Percentiles rank a stretch among this genome's conserved stretches.
Conservation (phyloP, 2,113 vertebrate genomes). For the Psilopsiagon aymara region DNA sequence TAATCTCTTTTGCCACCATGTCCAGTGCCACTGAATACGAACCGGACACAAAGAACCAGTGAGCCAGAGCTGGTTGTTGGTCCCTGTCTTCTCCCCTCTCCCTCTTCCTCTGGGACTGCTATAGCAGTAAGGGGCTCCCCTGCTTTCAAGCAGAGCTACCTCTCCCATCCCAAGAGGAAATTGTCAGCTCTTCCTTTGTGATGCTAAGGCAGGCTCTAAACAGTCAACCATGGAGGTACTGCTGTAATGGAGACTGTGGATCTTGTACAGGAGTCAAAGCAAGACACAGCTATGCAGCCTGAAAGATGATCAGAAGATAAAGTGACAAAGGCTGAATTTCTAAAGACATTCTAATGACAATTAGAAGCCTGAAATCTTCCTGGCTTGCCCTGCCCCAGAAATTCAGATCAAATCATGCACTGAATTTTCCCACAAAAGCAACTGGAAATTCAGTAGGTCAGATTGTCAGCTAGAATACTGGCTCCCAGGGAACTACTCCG, state of each 20-base stretch:
- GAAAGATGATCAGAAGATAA: slow-evolving; percentile 28
- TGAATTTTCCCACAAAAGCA: slow-evolving; percentile 47
- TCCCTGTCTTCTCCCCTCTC: not conserved
- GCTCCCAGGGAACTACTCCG: not conserved
- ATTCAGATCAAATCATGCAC: slow-evolving; percentile 41
- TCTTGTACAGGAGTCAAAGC: not conserved
- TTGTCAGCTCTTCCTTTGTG: not conserved
- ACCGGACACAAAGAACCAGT: not conserved
- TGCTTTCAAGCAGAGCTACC: not conserved
- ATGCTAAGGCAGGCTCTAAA: not conserved
- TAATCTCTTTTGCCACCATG: not conserved
- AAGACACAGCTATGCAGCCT: not conserved
- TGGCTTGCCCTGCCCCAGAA: slow-evolving; percentile 49
- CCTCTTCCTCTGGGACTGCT: not conserved
- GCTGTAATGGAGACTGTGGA: not conserved
- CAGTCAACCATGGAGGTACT: not conserved
- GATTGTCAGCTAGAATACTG: slow-evolving; percentile 9
- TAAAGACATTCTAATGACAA: slow-evolving; percentile 23
- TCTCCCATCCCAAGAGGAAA: not conserved
- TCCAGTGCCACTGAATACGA: not conserved
- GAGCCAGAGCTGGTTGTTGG: not conserved
- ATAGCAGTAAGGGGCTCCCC: not conserved
- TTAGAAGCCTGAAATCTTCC: slow-evolving; percentile 39
- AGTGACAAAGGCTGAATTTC: slow-evolving; percentile 36
- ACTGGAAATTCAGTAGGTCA: slow-evolving; percentile 38